Conservation (phyloP, 2,797 vertebrate species). For the Coilia nasus region DNA sequence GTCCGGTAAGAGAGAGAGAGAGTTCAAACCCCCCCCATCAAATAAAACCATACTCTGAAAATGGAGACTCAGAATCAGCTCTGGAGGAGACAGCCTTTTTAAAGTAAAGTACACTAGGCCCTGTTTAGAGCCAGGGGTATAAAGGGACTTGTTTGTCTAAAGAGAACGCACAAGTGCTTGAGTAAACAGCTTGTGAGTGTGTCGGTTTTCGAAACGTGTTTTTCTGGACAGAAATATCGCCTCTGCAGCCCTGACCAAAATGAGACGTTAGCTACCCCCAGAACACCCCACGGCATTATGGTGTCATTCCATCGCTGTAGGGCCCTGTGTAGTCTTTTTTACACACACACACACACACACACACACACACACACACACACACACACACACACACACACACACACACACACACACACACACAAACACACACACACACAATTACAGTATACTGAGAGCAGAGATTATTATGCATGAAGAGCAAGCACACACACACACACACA, state of each 20-base stretch:
- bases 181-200: constrained; percentile 66
- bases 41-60: neutral
- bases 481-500: neutral
- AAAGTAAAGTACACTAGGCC: neutral
- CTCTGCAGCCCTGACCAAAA: constrained; percentile 69
- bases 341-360: constrained; percentile 55
- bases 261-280: constrained; percentile 66
- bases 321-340: constrained; percentile 48
- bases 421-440: no score
- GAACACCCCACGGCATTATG: constrained; percentile 66
- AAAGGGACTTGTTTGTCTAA: constrained; percentile 30
- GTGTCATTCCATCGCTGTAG: constrained; percentile 62
- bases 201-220: constrained; percentile 63
- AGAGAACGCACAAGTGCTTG: constrained; percentile 49
- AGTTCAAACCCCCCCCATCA: neutral
- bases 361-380: constrained; percentile 19
- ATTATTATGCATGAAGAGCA: no score
- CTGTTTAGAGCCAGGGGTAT: constrained; percentile 26
- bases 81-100: constrained; percentile 13
- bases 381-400: constrained; percentile 60
- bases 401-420: constrained; percentile 37
- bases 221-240: constrained; percentile 69
- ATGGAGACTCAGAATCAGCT: neutral
- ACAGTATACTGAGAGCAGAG: no score
- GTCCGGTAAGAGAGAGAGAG: constrained; percentile 1